A percentile compares a stretch with the other conserved stretches of the same genome.
Conservation (phyloP, 2,113 vertebrate genomes). For the Trematomus loennbergii region DNA sequence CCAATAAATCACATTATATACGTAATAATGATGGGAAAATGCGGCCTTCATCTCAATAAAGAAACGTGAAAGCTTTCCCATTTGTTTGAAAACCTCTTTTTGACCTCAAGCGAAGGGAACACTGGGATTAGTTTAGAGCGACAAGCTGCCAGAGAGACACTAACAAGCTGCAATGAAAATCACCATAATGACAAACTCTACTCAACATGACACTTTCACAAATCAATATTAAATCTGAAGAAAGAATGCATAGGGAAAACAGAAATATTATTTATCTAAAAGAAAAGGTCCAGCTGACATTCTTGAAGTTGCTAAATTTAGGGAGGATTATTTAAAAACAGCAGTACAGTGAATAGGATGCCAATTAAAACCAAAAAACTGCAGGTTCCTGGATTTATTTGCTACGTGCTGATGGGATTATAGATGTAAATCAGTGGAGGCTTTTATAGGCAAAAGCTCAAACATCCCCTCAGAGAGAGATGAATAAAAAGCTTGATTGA, state of each 20-base stretch:
- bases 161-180: constrained; percentile 69
- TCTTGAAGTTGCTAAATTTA: background rate
- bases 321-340: background rate
- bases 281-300: no score
- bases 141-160: constrained; percentile 41
- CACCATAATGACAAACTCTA: constrained; percentile 66
- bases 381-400: constrained; percentile 5
- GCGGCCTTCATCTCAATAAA: constrained; percentile 55
- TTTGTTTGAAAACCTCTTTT: constrained; percentile 32
- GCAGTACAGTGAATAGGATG: constrained; percentile 6
- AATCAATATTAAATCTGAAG: constrained; percentile 59
- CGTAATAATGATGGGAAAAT: constrained; percentile 49
- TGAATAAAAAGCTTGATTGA: constrained; percentile 20
- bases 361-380: constrained; percentile 6
- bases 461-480: background rate
- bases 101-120: background rate
- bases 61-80: constrained; percentile 33
- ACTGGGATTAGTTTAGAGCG: background rate
- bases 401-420: constrained; percentile 10
- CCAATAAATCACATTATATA: constrained; percentile 25
- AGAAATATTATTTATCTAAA: background rate
- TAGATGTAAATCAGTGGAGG: background rate
- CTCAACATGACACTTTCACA: constrained; percentile 34
- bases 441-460: background rate
- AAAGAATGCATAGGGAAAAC: constrained; percentile 4